These are phyloP conservation scores for Dunckerocampus dactyliophorus DNA, from an alignment of 2,113 vertebrate genomes.

Conservation along the genomic window DNA sequence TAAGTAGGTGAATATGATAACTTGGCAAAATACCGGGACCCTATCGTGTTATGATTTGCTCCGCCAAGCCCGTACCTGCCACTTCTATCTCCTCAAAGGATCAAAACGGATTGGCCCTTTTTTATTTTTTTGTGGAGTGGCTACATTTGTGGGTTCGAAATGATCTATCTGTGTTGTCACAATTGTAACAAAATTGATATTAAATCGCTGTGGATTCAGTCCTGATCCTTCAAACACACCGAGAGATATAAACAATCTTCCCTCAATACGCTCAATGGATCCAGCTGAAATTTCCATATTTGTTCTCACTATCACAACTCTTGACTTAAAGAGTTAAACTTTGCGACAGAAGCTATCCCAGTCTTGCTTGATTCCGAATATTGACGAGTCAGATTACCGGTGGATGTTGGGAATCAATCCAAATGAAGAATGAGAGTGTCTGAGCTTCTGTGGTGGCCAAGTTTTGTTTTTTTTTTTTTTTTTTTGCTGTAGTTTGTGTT, in stretches of 20 bases:
- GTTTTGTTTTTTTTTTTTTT: constrained; percentile 8
- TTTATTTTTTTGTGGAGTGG: background rate
- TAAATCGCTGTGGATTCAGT: no score
- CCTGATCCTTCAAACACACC: no score
- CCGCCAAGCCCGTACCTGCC: no score
- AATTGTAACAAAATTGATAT: no score
- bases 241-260: no score
- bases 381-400: constrained; percentile 60
- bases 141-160: background rate
- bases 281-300: background rate
- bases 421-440: constrained; percentile 58
- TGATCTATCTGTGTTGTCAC: no score
- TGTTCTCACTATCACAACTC: constrained; percentile 1
- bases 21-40: no score
- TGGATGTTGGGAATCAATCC: constrained; percentile 62
- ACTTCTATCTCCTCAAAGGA: no score
- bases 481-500: constrained; percentile 46
- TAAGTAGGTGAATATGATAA: no score
- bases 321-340: constrained; percentile 37
- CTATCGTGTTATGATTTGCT: no score
- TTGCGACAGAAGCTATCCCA: constrained; percentile 46
- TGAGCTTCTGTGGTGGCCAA: constrained; percentile 42
- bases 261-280: background rate
- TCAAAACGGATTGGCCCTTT: no score
- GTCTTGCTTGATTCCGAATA: constrained; percentile 51